Base-by-base conservation (phyloP, 1,140 invertebrate genomes). In the Maniola jurtina region DNA sequence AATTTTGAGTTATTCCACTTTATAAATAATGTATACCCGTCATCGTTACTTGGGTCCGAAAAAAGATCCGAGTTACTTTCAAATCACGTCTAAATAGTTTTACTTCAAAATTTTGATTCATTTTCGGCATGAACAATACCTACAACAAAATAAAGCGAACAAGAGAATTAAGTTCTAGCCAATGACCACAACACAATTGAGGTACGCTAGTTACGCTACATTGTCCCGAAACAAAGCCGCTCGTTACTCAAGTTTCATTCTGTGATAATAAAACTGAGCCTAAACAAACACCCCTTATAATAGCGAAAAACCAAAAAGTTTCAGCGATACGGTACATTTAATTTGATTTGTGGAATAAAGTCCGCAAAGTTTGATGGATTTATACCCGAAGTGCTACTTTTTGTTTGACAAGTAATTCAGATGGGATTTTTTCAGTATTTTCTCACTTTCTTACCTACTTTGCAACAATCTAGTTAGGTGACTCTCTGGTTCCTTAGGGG, bases 311-410 rank as follows among this genome's bases (percentile, higher is more conserved):
- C 4, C 52, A 55, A 16, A 55, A 55, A 55, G 52, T 55, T 55
- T 55, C 52, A 55, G 11, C 52, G 33, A 55, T 55, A 55, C 52
- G 52, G 52, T 55, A 55, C 52, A 55, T 55, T 55, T 55, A 55
- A 55, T 55, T 35, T 55, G 52, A 55, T 55, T 55, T 55, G 52
- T 34, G 52, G 52, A 34, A 55, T 13, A 11, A 34, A 33, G 8
- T 34, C 25, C 25, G 33, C 6, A 34, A 55, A 55, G 52, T 55
- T 55, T 55, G 52, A 34, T 34, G 16, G 52, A 55, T 55, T 55
- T 55, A 55, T 11, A 55, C 13, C 13, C 48, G 15, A 47, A 8
- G 14, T 50, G 14, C 48, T 6, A 50, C 48, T 15, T 15, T 50
- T 50, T 50, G 8, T 50, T 15, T 50, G 48, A 6, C 16, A 25